Percentiles rank a stretch among this genome's conserved stretches.
These are phyloP conservation scores for Latrodectus hesperus DNA, from an alignment of 2,888 invertebrate genomes.

Conservation along the genomic window DNA sequence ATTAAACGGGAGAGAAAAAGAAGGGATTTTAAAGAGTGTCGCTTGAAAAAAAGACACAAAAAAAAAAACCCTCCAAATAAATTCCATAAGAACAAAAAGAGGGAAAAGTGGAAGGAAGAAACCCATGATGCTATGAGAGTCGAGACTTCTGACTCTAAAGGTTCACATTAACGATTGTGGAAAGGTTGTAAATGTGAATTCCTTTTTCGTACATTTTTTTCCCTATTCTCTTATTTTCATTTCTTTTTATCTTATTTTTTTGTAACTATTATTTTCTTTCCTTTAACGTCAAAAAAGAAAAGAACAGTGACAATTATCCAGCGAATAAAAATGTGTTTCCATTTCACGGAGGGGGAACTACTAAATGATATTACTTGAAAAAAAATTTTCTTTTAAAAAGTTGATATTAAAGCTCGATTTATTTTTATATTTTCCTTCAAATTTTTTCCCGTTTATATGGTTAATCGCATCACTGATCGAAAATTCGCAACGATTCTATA, in stretches of 20 bases:
- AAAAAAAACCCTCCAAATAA: slow-evolving; percentile 2
- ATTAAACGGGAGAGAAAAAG: slow-evolving; percentile 52
- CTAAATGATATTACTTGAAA: not conserved
- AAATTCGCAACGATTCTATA: too few relatives aligned
- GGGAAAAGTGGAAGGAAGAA: slow-evolving; percentile 18
- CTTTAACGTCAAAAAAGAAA: slow-evolving; percentile 9
- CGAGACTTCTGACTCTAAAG: slow-evolving; percentile 62
- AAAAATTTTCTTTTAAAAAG: not conserved
- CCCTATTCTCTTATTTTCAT: not conserved
- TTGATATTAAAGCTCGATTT: not conserved
- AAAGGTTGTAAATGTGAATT: slow-evolving; percentile 57
- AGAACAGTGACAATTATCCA: slow-evolving; percentile 54
- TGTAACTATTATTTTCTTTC: slow-evolving; percentile 8
- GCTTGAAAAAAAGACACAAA: not conserved
- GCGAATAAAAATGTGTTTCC: slow-evolving; percentile 12
- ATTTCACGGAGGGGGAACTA: not conserved
- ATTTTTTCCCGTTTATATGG: not conserved
- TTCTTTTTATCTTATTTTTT: slow-evolving; percentile 12
- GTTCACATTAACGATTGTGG: slow-evolving; percentile 61
- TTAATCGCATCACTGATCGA: not conserved
- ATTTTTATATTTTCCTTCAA: not conserved
- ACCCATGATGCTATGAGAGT: slow-evolving; percentile 38
- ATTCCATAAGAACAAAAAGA: slow-evolving; percentile 12
- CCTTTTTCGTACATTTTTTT: slow-evolving; percentile 15
- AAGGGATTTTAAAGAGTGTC: slow-evolving; percentile 30